Evolutionary conservation across 2,888 invertebrate species (phyloP).

Genomic region (Eupithecia centaureata): DNA sequence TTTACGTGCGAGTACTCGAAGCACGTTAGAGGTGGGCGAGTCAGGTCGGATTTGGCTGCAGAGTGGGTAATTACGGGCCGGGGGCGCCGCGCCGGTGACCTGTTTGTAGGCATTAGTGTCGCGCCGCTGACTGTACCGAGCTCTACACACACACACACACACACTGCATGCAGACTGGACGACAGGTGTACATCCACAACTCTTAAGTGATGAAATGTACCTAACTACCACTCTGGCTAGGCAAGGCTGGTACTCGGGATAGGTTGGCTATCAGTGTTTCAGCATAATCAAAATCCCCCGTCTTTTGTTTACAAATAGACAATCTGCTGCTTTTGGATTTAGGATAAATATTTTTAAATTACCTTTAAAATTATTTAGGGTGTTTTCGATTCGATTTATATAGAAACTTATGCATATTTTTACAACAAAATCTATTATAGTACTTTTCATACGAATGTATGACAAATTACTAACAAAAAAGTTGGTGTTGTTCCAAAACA

Average conservation of each 20-base stretch:
- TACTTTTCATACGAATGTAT: too few species aligned
- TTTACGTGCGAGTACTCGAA: neutral
- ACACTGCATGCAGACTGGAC: neutral
- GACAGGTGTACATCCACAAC: neutral
- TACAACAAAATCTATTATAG: too few species aligned
- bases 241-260: neutral
- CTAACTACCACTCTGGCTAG: neutral
- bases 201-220: neutral
- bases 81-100: constrained; percentile 45
- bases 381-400: too few species aligned
- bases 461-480: too few species aligned
- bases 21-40: neutral
- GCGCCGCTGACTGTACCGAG: constrained; percentile 27
- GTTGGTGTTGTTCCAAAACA: too few species aligned
- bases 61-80: constrained; percentile 44
- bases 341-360: too few species aligned
- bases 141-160: too few species aligned
- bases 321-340: too few species aligned
- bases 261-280: neutral
- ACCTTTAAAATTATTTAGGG: too few species aligned
- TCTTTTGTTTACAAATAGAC: neutral
- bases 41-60: constrained; percentile 30
- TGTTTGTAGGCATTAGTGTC: constrained; percentile 46
- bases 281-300: neutral
- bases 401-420: too few species aligned